Percentiles rank a stretch among this genome's conserved stretches.
phyloP scores from a whole-genome alignment of 1,140 invertebrate genomes.

The Drosophila micromelanica region DNA sequence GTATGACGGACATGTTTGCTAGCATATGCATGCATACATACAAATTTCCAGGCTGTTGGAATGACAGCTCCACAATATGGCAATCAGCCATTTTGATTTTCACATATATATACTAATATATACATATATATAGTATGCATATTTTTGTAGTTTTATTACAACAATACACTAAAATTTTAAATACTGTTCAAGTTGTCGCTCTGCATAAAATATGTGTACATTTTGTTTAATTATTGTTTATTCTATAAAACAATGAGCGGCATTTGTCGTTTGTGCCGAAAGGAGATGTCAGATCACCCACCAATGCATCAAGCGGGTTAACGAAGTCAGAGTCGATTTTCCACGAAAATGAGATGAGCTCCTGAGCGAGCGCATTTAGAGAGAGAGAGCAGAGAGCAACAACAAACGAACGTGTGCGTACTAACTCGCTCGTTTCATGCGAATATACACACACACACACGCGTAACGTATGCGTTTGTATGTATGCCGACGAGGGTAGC shows the following conservation, averaged over 20 bases:
- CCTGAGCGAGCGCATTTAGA: conserved; percentile 16
- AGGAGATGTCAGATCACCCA: conserved; percentile 32
- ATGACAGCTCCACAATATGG: not conserved
- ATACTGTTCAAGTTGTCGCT: not conserved
- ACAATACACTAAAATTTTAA: conserved; percentile 4
- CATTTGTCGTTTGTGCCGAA: conserved; percentile 2
- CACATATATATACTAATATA: not conserved
- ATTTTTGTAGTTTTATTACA: not conserved
- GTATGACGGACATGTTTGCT: conserved; percentile 18
- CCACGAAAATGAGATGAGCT: conserved; percentile 17
- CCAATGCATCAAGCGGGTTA: conserved; percentile 13
- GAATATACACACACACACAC: conserved; percentile 8
- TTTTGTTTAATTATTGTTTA: not conserved
- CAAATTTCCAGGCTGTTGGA: conserved; percentile 10
- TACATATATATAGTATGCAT: not conserved
- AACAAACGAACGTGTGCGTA: not conserved
- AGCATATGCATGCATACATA: not conserved
- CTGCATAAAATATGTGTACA: not conserved
- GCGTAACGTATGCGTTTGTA: conserved; percentile 2
- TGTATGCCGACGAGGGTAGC: conserved; percentile 24
- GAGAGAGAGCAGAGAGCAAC: conserved; percentile 2
- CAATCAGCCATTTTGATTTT: conserved; percentile 16
- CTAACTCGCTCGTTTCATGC: not conserved
- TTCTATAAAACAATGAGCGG: conserved; percentile 1
- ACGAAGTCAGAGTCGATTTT: conserved; percentile 28